These are phyloP conservation scores for Nansenia antarctica DNA, from an alignment of 2,113 vertebrate genomes.

Conservation along the genomic window DNA sequence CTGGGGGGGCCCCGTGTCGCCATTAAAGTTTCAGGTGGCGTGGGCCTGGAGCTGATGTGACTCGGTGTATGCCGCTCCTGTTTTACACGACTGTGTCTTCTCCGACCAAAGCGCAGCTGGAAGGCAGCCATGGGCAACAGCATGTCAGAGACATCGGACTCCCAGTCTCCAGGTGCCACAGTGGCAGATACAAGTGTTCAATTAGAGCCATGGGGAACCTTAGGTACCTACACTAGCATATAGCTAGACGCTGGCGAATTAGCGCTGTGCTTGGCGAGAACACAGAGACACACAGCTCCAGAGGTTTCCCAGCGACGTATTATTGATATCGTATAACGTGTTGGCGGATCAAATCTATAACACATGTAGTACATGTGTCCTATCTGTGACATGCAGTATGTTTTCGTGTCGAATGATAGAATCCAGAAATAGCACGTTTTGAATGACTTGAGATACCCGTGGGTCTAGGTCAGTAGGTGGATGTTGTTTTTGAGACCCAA, in stretches of 20 bases:
- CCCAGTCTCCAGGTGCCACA: conserved; percentile 35
- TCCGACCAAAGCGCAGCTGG: conserved; percentile 12
- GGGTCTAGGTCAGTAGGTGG: no score
- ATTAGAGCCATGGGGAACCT: conserved; percentile 35
- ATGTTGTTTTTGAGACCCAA: no score
- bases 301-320: no score
- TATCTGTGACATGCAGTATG: no score
- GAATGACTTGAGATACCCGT: no score
- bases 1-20: background rate
- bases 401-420: no score
- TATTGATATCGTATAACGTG: no score
- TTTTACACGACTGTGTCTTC: conserved; percentile 49
- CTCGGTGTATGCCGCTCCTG: conserved; percentile 34
- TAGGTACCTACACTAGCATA: conserved; percentile 11
- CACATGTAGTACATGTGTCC: no score
- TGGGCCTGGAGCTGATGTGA: conserved; percentile 35
- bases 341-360: no score
- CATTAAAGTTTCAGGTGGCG: conserved; percentile 8
- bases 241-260: background rate
- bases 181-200: conserved; percentile 36
- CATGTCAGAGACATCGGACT: conserved; percentile 42
- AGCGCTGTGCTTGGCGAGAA: no score
- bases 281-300: no score
- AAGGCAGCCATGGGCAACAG: conserved; percentile 55
- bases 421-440: no score